phyloP scores from a whole-genome alignment of 2,888 invertebrate genomes.

The Caradrina clavipalpis region DNA sequence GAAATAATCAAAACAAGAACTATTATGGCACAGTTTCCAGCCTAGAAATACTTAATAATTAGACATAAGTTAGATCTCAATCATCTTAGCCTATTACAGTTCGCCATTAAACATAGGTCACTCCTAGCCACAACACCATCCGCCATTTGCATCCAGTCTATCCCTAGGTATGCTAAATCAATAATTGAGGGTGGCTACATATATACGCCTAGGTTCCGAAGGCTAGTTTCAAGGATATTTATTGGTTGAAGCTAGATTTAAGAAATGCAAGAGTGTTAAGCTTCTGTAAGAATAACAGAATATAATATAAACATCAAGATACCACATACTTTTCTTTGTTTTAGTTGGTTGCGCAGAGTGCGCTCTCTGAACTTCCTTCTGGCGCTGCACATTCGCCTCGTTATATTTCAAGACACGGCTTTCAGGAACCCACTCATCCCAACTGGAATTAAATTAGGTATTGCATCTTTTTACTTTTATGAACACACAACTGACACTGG shows the following conservation, averaged over 20 bases:
- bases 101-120: too few species aligned
- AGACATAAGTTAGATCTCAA: background rate
- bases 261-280: too few species aligned
- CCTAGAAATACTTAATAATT: background rate
- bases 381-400: conserved; percentile 96
- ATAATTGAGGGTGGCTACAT: too few species aligned
- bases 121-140: too few species aligned
- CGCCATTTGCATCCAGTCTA: too few species aligned
- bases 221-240: too few species aligned
- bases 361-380: conserved; percentile 96
- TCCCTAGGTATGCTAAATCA: too few species aligned
- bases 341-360: conserved; percentile 94
- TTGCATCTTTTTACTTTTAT: background rate
- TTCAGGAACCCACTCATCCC: conserved; percentile 98
- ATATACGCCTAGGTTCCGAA: too few species aligned
- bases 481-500: background rate
- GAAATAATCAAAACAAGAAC: conserved; percentile 1
- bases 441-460: conserved; percentile 89
- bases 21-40: background rate
- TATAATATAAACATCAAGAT: too few species aligned
- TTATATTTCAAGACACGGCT: conserved; percentile 97
- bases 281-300: too few species aligned
- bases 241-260: too few species aligned
- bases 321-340: conserved; percentile 91
- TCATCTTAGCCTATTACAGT: too few species aligned